Evolutionary conservation across 2,888 invertebrate genomes (phyloP).

Genomic region (Morpho achilles): DNA sequence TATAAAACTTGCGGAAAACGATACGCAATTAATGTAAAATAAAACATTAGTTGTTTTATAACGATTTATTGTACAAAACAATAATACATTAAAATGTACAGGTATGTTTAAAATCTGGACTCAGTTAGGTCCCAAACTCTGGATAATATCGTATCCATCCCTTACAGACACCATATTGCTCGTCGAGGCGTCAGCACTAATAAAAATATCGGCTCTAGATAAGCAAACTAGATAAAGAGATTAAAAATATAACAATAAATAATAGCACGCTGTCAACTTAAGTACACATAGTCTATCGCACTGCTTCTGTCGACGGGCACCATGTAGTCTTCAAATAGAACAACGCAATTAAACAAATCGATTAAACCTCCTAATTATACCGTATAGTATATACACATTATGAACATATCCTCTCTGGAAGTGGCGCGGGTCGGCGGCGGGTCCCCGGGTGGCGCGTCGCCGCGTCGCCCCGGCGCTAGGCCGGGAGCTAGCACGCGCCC

Average conservation of each 20-base stretch:
- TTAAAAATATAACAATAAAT: constrained; percentile 78
- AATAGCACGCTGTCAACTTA: constrained; percentile 75
- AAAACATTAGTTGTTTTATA: constrained; percentile 71
- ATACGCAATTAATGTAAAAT: constrained; percentile 30
- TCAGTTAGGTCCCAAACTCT: constrained; percentile 70
- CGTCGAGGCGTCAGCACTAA: constrained; percentile 78
- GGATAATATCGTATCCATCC: constrained; percentile 75
- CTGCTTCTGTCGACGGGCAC: constrained; percentile 77
- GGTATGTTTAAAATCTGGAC: constrained; percentile 79
- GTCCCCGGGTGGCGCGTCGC: constrained; percentile 25
- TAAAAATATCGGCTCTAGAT: constrained; percentile 74
- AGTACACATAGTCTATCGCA: constrained; percentile 77
- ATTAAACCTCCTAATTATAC: constrained; percentile 78
- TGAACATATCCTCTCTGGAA: constrained; percentile 74
- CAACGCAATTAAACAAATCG: constrained; percentile 76
- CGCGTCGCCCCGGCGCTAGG: constrained; percentile 29
- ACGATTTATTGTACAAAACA: constrained; percentile 81
- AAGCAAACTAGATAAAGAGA: constrained; percentile 76
- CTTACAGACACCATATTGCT: constrained; percentile 78
- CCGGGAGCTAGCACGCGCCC: constrained; percentile 17
- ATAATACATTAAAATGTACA: constrained; percentile 81
- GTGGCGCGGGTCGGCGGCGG: constrained; percentile 40
- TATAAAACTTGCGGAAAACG: no score
- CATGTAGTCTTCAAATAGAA: constrained; percentile 77
- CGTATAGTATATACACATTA: constrained; percentile 77